Conservation (phyloP, 30 jellyfish, hydroid and myxozoan genomes). For the Rhopilema esculentum region DNA sequence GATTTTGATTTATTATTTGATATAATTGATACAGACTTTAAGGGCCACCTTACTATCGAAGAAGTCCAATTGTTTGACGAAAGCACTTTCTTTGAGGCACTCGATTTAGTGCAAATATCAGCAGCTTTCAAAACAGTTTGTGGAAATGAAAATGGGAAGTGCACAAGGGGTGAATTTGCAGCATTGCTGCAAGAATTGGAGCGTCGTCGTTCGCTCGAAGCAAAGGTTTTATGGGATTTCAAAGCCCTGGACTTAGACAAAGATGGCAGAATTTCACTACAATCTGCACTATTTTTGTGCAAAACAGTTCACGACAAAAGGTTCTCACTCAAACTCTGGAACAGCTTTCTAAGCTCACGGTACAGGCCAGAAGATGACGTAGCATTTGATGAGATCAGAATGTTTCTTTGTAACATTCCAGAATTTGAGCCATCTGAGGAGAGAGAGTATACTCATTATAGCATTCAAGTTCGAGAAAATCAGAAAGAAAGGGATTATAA, state of each 20-base stretch:
- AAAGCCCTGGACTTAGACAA: conserved; percentile 78
- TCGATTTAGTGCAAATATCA: conserved; percentile 71
- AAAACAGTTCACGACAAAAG: conserved; percentile 80
- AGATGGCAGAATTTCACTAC: conserved; percentile 82
- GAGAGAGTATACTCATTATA: conserved; percentile 54
- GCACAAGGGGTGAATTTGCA: conserved; percentile 65
- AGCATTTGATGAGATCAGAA: conserved; percentile 71
- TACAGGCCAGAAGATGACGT: conserved; percentile 81
- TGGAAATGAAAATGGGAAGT: conserved; percentile 60
- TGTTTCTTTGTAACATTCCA: conserved; percentile 80
- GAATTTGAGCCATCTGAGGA: conserved; percentile 69
- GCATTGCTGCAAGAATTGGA: conserved; percentile 72
- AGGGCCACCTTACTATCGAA: conserved; percentile 73
- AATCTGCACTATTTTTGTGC: conserved; percentile 86
- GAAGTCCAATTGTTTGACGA: conserved; percentile 86
- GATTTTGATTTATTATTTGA: conserved; percentile 85
- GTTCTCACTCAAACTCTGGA: conserved; percentile 81
- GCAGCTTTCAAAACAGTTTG: conserved; percentile 77
- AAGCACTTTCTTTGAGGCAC: conserved; percentile 67
- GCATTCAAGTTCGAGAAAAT: conserved; percentile 49
- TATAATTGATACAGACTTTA: conserved; percentile 67
- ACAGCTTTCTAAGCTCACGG: conserved; percentile 77
- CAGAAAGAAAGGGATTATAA: conserved; percentile 63
- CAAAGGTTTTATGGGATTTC: conserved; percentile 87
- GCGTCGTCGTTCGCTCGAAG: conserved; percentile 87